A percentile compares a stretch with the other conserved stretches of the same genome.
Evolutionary conservation across 2,113 vertebrate genomes (phyloP).

Genomic region (Salvelinus alpinus): DNA sequence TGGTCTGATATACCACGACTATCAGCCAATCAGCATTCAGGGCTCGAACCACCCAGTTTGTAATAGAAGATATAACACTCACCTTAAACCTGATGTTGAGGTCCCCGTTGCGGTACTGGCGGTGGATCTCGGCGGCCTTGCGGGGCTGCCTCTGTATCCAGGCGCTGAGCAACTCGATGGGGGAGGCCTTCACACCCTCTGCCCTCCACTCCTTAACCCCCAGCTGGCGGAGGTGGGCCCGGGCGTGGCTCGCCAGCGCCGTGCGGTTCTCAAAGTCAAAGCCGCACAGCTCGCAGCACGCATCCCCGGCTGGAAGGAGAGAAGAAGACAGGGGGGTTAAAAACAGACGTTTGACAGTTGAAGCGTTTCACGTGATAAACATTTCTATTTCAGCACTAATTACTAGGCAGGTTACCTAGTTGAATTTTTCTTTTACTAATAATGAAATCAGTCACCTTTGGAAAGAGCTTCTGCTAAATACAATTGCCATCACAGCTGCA

Average conservation of each 20-base stretch:
- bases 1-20: no score
- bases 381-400: no score
- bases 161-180: constrained; percentile 87
- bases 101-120: constrained; percentile 83
- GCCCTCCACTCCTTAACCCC: constrained; percentile 89
- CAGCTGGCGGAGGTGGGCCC: constrained; percentile 90
- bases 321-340: constrained; percentile 21
- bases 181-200: constrained; percentile 85
- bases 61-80: background rate
- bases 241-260: constrained; percentile 89
- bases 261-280: constrained; percentile 94
- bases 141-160: constrained; percentile 87
- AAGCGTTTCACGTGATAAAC: background rate
- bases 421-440: no score
- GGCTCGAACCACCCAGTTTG: no score
- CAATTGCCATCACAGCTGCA: background rate
- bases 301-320: constrained; percentile 75
- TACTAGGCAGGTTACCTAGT: no score
- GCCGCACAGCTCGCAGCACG: constrained; percentile 91
- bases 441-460: no score
- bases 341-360: background rate
- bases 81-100: constrained; percentile 84
- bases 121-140: constrained; percentile 83
- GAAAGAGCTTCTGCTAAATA: background rate
- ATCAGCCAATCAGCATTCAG: no score